Percentiles rank a stretch among this genome's conserved stretches.
phyloP scores from a whole-genome alignment of 2,888 invertebrate genomes.

The Ophion ventricosus region DNA sequence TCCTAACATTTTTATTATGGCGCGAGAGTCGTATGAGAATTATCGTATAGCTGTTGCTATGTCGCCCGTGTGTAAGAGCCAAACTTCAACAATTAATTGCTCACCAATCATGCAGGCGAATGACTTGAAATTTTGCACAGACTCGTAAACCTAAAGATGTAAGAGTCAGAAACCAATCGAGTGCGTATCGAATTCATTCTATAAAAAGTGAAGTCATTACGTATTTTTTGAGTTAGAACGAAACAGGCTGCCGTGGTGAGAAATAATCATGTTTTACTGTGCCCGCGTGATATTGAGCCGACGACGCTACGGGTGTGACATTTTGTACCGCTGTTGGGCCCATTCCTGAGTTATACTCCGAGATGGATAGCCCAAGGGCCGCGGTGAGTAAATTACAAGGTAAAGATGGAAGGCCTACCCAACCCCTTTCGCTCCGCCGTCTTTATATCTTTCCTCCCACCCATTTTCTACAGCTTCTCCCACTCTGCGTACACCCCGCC shows the following conservation, averaged over 20 bases:
- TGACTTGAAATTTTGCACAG: no score
- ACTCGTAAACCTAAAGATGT: no score
- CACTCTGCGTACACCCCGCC: conserved; percentile 43
- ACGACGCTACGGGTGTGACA: conserved; percentile 71
- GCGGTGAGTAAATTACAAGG: conserved; percentile 83
- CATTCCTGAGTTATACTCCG: conserved; percentile 80
- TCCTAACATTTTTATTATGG: no score
- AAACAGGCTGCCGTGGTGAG: conserved; percentile 8
- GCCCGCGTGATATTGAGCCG: conserved; percentile 34
- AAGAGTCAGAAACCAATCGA: neutral
- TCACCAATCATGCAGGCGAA: no score
- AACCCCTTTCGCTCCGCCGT: conserved; percentile 54
- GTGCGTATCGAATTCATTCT: neutral
- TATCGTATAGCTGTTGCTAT: no score
- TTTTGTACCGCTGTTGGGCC: conserved; percentile 73
- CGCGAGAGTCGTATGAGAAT: no score
- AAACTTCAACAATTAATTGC: no score
- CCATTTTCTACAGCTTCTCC: conserved; percentile 60
- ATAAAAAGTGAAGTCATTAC: neutral
- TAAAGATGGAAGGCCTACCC: conserved; percentile 79
- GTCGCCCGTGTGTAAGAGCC: no score
- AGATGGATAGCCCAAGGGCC: conserved; percentile 80
- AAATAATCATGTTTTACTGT: conserved; percentile 27
- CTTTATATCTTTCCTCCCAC: conserved; percentile 51
- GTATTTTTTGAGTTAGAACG: conserved; percentile 1